Percentiles rank a stretch among this genome's conserved stretches.
These are phyloP conservation scores for Platycnemis pennipes DNA, from an alignment of 2,888 invertebrate genomes.

Conservation along the genomic window DNA sequence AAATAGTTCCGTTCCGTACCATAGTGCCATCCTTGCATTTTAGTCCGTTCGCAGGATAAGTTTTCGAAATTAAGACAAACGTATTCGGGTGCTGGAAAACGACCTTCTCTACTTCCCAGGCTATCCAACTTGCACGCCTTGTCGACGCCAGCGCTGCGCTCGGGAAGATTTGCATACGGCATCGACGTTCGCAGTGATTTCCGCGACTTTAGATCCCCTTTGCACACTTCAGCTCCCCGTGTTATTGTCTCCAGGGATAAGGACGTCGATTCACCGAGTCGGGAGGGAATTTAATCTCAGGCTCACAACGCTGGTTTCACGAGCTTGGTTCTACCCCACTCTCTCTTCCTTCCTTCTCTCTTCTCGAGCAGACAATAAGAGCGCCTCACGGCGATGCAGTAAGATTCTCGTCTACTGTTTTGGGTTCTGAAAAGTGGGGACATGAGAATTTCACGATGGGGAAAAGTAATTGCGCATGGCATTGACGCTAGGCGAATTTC, in stretches of 20 bases:
- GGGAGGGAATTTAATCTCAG: constrained; percentile 8
- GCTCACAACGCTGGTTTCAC: neutral
- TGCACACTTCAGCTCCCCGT: neutral
- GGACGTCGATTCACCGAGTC: neutral
- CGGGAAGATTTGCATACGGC: neutral
- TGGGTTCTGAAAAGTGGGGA: too few species aligned
- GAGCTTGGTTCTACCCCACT: neutral
- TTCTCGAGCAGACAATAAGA: neutral
- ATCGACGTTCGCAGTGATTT: neutral
- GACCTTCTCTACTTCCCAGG: neutral
- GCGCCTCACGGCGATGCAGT: neutral
- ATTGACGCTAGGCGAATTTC: too few species aligned
- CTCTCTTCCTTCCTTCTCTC: neutral
- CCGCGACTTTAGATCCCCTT: neutral
- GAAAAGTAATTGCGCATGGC: too few species aligned
- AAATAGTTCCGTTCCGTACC: too few species aligned
- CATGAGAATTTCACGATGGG: too few species aligned
- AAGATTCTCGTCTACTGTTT: neutral
- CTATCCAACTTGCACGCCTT: neutral
- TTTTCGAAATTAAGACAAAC: too few species aligned
- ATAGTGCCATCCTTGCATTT: too few species aligned
- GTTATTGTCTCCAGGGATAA: neutral
- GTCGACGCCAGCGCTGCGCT: neutral
- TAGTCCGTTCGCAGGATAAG: too few species aligned
- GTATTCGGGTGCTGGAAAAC: neutral